phyloP scores from a whole-genome alignment of 2,888 invertebrate genomes.

The Pseudoips prasinana region DNA sequence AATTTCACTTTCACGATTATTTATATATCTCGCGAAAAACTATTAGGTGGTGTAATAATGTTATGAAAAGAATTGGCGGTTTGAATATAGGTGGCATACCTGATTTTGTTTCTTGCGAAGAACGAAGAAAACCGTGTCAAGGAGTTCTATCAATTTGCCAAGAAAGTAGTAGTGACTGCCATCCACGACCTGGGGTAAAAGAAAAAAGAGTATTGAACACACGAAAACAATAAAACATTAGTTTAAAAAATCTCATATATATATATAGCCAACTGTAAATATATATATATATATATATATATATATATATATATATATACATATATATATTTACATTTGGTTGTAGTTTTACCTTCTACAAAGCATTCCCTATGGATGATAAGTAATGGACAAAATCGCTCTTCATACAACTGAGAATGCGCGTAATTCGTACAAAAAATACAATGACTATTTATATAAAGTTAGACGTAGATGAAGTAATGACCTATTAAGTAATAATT shows the following conservation, averaged over 20 bases:
- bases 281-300: not conserved
- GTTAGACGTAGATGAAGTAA: no score
- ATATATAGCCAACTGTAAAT: not conserved
- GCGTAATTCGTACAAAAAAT: no score
- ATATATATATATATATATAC: not conserved
- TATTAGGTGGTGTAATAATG: no score
- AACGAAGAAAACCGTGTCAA: slow-evolving; percentile 92
- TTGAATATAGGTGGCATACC: no score
- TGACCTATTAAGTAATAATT: no score
- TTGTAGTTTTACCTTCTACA: not conserved
- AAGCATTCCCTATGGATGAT: not conserved
- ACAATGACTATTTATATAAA: no score
- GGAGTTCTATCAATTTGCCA: slow-evolving; percentile 86
- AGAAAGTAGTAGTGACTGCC: slow-evolving; percentile 84
- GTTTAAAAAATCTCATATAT: not conserved
- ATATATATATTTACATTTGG: not conserved
- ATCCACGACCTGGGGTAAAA: slow-evolving; percentile 32
- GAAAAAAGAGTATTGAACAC: not conserved
- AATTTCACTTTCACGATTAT: no score
- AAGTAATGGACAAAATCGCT: not conserved
- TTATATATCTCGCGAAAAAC: no score
- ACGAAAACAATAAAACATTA: not conserved
- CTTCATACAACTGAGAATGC: no score
- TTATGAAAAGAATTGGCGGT: no score
- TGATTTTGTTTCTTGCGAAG: slow-evolving; percentile 89